These are phyloP conservation scores for Salvelinus sp. DNA, from an alignment of 2,113 vertebrate genomes.

Conservation along the genomic window DNA sequence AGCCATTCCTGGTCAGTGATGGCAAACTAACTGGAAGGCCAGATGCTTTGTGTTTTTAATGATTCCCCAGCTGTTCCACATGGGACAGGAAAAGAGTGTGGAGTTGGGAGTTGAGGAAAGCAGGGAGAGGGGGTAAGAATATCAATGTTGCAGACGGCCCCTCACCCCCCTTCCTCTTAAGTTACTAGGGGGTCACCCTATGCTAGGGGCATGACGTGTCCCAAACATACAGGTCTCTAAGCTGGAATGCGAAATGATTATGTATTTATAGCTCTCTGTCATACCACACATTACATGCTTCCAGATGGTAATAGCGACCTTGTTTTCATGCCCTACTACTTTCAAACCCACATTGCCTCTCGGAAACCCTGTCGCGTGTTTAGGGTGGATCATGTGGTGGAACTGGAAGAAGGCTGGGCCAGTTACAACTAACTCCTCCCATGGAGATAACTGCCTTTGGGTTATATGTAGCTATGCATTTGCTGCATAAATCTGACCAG, in stretches of 20 bases:
- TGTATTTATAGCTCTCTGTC: conserved; percentile 43
- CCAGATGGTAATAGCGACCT: conserved; percentile 34
- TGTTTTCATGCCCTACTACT: conserved; percentile 9
- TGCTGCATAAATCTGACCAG: not conserved
- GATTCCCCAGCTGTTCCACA: conserved; percentile 21
- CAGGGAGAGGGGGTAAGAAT: not conserved
- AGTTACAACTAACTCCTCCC: not conserved
- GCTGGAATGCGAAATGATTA: conserved; percentile 34
- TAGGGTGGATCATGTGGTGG: not conserved
- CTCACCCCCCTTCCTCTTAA: no score
- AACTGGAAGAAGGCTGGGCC: not conserved
- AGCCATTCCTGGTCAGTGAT: conserved; percentile 5
- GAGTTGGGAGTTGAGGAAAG: not conserved
- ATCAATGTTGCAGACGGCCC: not conserved
- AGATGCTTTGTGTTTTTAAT: conserved; percentile 21
- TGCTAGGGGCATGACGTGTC: not conserved
- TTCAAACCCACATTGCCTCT: conserved; percentile 10
- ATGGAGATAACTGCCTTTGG: not conserved
- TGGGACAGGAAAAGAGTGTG: not conserved
- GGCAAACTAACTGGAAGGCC: conserved; percentile 18
- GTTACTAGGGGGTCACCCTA: conserved; percentile 1
- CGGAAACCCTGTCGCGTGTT: not conserved
- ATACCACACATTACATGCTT: conserved; percentile 42
- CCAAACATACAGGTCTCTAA: conserved; percentile 2
- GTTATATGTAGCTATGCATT: conserved; percentile 12